Base-by-base conservation (phyloP, 2,797 vertebrate genomes). In the Diglossa cyanea region DNA sequence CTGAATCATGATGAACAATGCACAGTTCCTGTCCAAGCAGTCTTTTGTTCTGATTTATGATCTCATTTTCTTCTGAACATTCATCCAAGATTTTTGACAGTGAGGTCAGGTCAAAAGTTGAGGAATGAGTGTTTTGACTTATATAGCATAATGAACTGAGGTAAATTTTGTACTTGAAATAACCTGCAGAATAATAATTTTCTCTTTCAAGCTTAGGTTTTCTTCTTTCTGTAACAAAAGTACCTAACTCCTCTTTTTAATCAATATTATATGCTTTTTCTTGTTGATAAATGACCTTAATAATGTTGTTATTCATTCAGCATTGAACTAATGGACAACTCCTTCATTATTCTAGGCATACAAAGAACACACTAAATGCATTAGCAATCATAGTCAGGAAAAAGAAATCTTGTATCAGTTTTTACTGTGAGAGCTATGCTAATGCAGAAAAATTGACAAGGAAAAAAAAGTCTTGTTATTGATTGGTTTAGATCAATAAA, bases 231-330 rank as follows among this genome's bases (percentile, higher is more conserved):
- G 25, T 73, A 45, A 68, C 33, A 81, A 92, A 96, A 93, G 11
- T 24, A 79, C 63, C 17, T 71, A 79, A 73, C 30, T 44, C 31
- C 47, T 63, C 39, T 58, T 30, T 93, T 91, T 81, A 96, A 95
- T 94, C 88, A 95, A 80, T 96, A 68, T 68, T 79, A 74, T 94
- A 82, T 51, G 37, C 18, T 89, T 89, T 93, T 74, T 71, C 76
- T 45, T 4, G 20, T 60, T 86, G 91, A 95, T 54, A 67, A 93
- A 92, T 93, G 17, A 79, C 33, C 16, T 93, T 86, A 88, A 68
- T 90, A 86, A 77, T 47, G 60, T 74, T 95, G 40, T 77, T 95
- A 85, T 93, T 95, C 67, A 88, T 95, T 94, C 81, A 86, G 11
- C n/a, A 35, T 7, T 67, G 60, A 91, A 91, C 24, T 80, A 96